Percentiles rank a stretch among this genome's conserved stretches.
Evolutionary conservation across 2,113 vertebrate species (phyloP).

Genomic region (Oenanthe oenanthe): DNA sequence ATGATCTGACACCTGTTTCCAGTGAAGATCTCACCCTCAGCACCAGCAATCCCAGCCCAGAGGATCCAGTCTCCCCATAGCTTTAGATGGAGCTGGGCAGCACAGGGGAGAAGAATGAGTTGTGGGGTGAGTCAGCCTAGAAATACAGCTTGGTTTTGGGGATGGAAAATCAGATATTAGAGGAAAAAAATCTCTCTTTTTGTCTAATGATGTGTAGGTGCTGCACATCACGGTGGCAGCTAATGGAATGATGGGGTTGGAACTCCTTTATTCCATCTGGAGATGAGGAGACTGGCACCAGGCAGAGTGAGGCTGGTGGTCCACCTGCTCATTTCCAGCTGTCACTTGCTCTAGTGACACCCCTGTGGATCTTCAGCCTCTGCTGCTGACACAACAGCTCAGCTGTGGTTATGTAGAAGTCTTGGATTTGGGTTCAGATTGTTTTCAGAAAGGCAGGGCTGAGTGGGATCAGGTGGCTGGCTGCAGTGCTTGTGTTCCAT

Average conservation of each 20-base stretch:
- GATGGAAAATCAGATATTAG: not conserved
- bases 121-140: not conserved
- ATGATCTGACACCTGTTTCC: not conserved
- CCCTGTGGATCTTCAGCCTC: not conserved
- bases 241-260: not conserved
- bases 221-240: not conserved
- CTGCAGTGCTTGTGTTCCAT: not conserved
- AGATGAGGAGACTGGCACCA: not conserved
- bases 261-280: not conserved
- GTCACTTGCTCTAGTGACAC: not conserved
- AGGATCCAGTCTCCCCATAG: not conserved
- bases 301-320: not conserved
- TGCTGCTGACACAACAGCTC: not conserved
- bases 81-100: not conserved
- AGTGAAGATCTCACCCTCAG: not conserved
- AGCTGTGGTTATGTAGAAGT: not conserved
- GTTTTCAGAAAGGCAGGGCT: not conserved
- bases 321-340: not conserved
- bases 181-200: not conserved
- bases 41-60: not conserved
- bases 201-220: not conserved
- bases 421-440: not conserved
- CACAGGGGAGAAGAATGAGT: too few species aligned
- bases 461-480: not conserved
- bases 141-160: not conserved